Conservation (phyloP, 2,888 invertebrate species). For the Drosophila nigritarsus region DNA sequence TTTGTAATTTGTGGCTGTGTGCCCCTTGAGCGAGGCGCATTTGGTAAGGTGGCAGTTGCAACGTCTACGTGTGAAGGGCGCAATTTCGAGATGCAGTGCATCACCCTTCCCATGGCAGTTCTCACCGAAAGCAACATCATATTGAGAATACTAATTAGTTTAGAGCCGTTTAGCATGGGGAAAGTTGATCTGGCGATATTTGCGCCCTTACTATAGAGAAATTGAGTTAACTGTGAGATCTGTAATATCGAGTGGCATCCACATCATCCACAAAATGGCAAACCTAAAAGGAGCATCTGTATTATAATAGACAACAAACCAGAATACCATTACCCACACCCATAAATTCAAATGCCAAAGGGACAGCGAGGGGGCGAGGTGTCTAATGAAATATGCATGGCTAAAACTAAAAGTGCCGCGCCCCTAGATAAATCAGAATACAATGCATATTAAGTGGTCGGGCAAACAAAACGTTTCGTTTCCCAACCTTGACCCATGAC, state of each 20-base stretch:
- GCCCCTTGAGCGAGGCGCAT: slow-evolving; percentile 14
- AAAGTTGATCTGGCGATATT: background rate
- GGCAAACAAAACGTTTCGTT: slow-evolving; percentile 19
- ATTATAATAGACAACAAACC: background rate
- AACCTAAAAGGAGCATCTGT: background rate
- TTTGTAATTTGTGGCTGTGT: slow-evolving; percentile 76
- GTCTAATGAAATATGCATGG: slow-evolving; percentile 71
- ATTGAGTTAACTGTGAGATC: background rate
- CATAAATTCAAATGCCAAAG: slow-evolving; percentile 16
- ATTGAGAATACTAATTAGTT: slow-evolving; percentile 67
- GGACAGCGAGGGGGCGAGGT: background rate
- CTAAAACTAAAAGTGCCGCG: slow-evolving; percentile 38
- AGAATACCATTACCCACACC: slow-evolving; percentile 1
- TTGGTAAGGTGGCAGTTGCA: slow-evolving; percentile 10
- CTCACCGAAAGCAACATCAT: slow-evolving; percentile 51
- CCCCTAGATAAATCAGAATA: slow-evolving; percentile 74
- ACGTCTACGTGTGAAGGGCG: slow-evolving; percentile 58
- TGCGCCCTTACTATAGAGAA: background rate
- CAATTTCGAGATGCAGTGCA: slow-evolving; percentile 29
- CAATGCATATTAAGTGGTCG: slow-evolving; percentile 67
- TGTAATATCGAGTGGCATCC: background rate
- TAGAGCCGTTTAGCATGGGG: slow-evolving; percentile 39
- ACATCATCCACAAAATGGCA: background rate
- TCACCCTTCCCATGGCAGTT: background rate
- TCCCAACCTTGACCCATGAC: slow-evolving; percentile 67